Evolutionary conservation across 2,113 vertebrate genomes (phyloP).

Genomic region (Strigops habroptila): DNA sequence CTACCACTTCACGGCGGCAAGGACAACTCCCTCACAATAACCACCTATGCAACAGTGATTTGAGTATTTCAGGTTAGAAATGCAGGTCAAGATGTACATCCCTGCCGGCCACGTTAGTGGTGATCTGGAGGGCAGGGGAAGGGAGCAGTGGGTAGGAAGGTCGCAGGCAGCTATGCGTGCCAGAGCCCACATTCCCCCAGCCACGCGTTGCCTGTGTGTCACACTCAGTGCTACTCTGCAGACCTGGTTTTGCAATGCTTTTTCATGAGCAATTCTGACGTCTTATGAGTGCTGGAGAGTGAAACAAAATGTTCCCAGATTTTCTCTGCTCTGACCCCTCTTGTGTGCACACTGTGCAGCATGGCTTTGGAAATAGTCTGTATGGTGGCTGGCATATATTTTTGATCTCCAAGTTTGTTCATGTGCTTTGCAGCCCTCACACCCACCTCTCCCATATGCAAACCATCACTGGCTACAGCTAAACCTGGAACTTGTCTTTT

Average conservation of each 20-base stretch:
- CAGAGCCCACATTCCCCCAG: neutral
- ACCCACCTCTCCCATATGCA: neutral
- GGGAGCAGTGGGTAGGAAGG: neutral
- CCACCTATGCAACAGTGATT: fast-evolving
- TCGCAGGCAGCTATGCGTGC: fast-evolving
- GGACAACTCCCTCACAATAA: neutral
- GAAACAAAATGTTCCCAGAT: neutral
- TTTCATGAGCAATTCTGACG: neutral
- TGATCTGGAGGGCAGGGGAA: neutral
- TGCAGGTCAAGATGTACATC: neutral
- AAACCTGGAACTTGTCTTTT: neutral
- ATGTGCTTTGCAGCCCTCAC: neutral
- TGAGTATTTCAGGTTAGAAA: neutral
- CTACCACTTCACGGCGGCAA: neutral
- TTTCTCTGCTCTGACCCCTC: neutral
- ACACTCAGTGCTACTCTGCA: neutral
- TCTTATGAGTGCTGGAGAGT: fast-evolving
- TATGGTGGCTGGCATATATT: fast-evolving
- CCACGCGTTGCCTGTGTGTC: fast-evolving
- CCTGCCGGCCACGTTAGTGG: neutral
- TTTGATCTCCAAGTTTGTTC: neutral
- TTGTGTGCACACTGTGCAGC: neutral
- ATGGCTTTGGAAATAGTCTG: neutral
- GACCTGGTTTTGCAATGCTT: neutral
- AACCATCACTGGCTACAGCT: neutral